Conservation (phyloP, 2,113 vertebrate genomes). For the Pomatorhinus ruficollis region DNA sequence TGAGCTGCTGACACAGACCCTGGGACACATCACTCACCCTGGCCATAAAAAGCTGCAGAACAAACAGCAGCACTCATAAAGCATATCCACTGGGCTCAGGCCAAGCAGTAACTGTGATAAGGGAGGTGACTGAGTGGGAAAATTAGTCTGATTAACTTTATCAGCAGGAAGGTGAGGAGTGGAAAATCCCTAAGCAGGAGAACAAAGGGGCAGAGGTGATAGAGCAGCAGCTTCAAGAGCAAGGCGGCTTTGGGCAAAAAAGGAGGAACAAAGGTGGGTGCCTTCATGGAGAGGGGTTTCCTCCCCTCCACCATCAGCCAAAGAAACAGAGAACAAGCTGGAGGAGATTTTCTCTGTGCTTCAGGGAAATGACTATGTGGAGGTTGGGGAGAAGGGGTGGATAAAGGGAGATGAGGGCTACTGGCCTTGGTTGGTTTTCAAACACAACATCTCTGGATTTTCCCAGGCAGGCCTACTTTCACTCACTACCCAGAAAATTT, state of each 20-base stretch:
- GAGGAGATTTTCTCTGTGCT: not conserved
- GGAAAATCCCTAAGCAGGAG: constrained; percentile 46
- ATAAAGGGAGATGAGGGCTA: not conserved
- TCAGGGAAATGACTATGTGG: not conserved
- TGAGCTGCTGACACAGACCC: not conserved
- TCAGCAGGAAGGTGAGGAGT: constrained; percentile 54
- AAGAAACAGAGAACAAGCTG: not conserved
- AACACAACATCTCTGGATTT: not conserved
- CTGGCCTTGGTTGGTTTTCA: not conserved
- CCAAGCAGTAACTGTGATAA: constrained; percentile 51
- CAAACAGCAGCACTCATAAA: constrained; percentile 24
- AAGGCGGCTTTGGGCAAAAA: not conserved
- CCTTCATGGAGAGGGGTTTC: not conserved
- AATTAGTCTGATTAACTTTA: constrained; percentile 60
- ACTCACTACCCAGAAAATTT: not conserved
- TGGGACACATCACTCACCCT: not conserved
- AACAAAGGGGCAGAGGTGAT: constrained; percentile 59
- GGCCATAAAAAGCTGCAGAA: constrained; percentile 32
- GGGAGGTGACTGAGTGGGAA: constrained; percentile 46
- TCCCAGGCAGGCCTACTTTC: not conserved
- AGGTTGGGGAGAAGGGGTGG: rapidly evolving
- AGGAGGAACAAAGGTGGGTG: not conserved
- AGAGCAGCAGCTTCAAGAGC: not conserved
- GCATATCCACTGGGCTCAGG: constrained; percentile 11
- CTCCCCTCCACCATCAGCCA: not conserved